Base-by-base conservation (phyloP, 1,140 invertebrate species). In the Papilio dardanus region DNA sequence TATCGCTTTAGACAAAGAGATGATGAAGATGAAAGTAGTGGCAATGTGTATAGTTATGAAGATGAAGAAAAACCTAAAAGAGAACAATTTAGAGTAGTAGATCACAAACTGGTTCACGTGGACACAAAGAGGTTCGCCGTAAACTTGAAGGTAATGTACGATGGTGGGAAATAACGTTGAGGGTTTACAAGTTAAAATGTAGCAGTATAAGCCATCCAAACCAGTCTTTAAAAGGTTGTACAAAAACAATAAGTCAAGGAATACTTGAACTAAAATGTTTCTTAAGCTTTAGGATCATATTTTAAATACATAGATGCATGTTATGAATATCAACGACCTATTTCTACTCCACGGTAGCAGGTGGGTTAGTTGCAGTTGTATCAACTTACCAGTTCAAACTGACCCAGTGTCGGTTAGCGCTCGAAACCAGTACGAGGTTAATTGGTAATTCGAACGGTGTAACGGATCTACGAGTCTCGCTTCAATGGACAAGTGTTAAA, bases 361-460 rank as follows among this genome's bases (percentile, higher is more conserved):
- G 54, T 62, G 54, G 54, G 12, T 24, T 24, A 24, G n/a, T 31
- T 24, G 31, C 35, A 21, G 67, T 69, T n/a, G 30, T 67, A 35
- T 67, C 33, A 19, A 67, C 33, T 67, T 33, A 67, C 65, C 19
- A 35, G 65, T 67, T 67, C n/a, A 8, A 35, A 35, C 65, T 67
- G 33, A 35, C 65, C 65, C 65, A 67, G 16, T 67, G 65, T 67
- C 33, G 65, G 16, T 67, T 35, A 35, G 31, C 65, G 35, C 16
- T 21, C 16, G 30, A 14, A 62, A 33, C 65, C 65, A 67, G 65
- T 67, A 67, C 33, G 65, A 67, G 65, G 65, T 67, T 67, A 67
- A 67, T 67, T 67, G 65, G 65, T 67, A 67, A 67, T 35, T 67
- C 65, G 31, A 67, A 2, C 30, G 31, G 30, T n/a, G 30, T 67